Evolutionary conservation across 2,888 invertebrate genomes (phyloP), one percentile per base, ranked within the genome.

Genomic region (Spodoptera littoralis): DNA sequence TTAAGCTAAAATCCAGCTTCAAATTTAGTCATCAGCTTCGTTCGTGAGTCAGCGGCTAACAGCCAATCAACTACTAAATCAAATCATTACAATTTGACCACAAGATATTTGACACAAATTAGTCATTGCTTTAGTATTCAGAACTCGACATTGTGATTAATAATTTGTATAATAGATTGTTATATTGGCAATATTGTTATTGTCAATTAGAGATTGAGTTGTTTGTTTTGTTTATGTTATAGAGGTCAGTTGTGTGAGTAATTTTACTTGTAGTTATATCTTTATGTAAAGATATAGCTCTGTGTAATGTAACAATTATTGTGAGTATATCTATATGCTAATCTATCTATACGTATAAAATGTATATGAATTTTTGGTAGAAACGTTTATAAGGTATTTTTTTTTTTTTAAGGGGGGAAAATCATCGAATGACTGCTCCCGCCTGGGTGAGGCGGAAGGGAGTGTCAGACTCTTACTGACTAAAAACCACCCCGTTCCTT

Each of bases 81-180:
- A 85, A 82, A 79, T 80, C 65, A 70, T 75, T 77, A 77, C 73
- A 78, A 79, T 85, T 67, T 73, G 58, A 75, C 66, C 59, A 60
- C 52, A 67, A 65, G 77, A 67, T 79, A 81, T 79, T 84, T 77
- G 73, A 65, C 62, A 63, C 77, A 77, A 36, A 83, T 86, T 84
- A 84, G 77, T 79, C 77, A 77, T 22, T 43, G 67, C 54, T 55
- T 61, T 50, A 60, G 41, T 18, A 79, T 58, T 74, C 36, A 42
- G 74, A 70, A 53, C 65, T 60, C 49, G 59, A 18, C 27, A 48
- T 51, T 65, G 57, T 72, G 65, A 76, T 79, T 65, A 60, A 61
- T 49, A 60, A 50, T 65, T 65, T 75, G 61, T 45, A 50, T n/a
- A 60, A 50, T 58, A 52, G 60, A 76, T 65, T 48, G 55, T 45